These are phyloP conservation scores for Clepsis dumicolana DNA, from an alignment of 2,888 invertebrate genomes.

Conservation along the genomic window DNA sequence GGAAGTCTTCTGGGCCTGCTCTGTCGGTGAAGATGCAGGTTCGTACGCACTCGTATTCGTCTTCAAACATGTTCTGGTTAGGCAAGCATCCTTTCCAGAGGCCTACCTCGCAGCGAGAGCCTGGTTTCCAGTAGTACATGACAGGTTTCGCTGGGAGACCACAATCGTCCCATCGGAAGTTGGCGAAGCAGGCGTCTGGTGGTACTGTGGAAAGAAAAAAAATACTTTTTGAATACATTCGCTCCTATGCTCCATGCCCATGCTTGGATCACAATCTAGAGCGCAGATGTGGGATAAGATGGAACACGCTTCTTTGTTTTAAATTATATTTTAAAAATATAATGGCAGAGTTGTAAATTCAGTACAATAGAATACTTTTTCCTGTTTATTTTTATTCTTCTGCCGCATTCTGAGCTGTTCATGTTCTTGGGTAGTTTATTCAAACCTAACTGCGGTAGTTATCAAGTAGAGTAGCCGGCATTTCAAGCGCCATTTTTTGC, in stretches of 20 bases:
- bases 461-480: background rate
- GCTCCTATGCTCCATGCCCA: no score
- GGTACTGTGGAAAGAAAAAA: slow-evolving; percentile 57
- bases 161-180: slow-evolving; percentile 74
- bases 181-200: slow-evolving; percentile 65
- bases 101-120: slow-evolving; percentile 77
- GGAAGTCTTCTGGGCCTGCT: slow-evolving; percentile 56
- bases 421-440: background rate
- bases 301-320: no score
- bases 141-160: slow-evolving; percentile 65
- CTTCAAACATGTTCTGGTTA: slow-evolving; percentile 74
- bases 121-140: slow-evolving; percentile 75
- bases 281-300: no score
- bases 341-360: no score
- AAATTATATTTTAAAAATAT: no score
- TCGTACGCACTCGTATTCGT: slow-evolving; percentile 73
- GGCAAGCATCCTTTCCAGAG: slow-evolving; percentile 77
- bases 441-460: background rate
- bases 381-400: background rate
- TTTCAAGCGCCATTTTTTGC: background rate
- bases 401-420: background rate
- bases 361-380: no score
- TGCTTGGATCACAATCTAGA: no score
- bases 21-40: slow-evolving; percentile 69
- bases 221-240: no score